Evolutionary conservation across 1,140 invertebrate species (phyloP).

Genomic region (Drosophila biarmipes): DNA sequence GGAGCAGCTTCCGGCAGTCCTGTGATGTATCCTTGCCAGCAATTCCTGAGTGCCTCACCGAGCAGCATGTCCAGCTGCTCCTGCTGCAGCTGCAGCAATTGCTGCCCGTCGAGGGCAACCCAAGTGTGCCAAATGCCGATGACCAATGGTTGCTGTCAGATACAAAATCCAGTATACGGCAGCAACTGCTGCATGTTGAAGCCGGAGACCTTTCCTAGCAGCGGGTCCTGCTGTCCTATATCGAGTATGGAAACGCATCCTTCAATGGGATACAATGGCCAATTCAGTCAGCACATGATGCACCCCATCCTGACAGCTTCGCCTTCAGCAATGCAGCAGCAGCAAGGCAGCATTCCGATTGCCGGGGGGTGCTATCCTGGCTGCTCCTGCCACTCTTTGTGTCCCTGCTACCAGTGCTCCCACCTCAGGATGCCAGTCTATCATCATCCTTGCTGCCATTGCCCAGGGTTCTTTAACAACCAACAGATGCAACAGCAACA

Average conservation of each 20-base stretch:
- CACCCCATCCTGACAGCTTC: neutral
- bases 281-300: conserved; percentile 5
- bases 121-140: neutral
- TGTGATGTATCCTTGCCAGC: conserved; percentile 33
- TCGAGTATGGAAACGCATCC: conserved; percentile 1
- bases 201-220: neutral
- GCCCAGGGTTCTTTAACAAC: conserved; percentile 6
- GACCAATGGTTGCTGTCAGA: neutral
- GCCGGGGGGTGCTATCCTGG: neutral
- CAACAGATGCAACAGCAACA: neutral
- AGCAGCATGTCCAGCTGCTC: conserved; percentile 17
- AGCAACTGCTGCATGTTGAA: conserved; percentile 27
- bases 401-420: neutral
- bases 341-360: conserved; percentile 5
- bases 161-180: conserved; percentile 1
- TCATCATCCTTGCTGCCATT: conserved; percentile 17
- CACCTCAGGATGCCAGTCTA: conserved; percentile 3
- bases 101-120: conserved; percentile 14
- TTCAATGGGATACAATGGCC: neutral
- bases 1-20: neutral
- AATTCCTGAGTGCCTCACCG: conserved; percentile 3
- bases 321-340: neutral
- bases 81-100: conserved; percentile 30
- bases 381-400: neutral
- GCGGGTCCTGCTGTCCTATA: conserved; percentile 3